Evolutionary conservation across 1,140 invertebrate species (phyloP).

Genomic region (Harpegnathos saltator): DNA sequence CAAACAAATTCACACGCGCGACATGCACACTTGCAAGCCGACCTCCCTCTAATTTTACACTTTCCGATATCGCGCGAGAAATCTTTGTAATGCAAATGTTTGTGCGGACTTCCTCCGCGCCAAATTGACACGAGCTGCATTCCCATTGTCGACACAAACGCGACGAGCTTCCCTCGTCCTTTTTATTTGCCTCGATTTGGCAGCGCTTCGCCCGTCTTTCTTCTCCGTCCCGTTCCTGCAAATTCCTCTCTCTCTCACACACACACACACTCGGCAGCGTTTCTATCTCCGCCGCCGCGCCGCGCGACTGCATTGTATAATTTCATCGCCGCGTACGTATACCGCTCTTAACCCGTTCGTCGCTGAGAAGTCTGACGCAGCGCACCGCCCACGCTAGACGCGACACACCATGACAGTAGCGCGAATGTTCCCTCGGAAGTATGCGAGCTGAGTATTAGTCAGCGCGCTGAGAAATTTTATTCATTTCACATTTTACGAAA

Average conservation of each 20-base stretch:
- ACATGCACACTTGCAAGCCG: neutral
- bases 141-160: neutral
- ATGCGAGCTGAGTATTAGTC: slow-evolving; percentile 24
- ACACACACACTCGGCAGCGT: slow-evolving; percentile 26
- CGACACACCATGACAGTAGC: slow-evolving; percentile 45
- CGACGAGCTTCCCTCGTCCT: neutral
- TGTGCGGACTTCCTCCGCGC: neutral
- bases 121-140: slow-evolving; percentile 10
- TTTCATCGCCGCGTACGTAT: slow-evolving; percentile 58
- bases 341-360: slow-evolving; percentile 42
- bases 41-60: neutral
- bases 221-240: slow-evolving; percentile 9
- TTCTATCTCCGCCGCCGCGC: slow-evolving; percentile 44
- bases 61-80: neutral
- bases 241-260: too few species aligned
- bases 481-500: slow-evolving; percentile 20
- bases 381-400: slow-evolving; percentile 35
- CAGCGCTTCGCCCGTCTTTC: slow-evolving; percentile 35
- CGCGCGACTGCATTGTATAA: slow-evolving; percentile 45
- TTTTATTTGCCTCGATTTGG: slow-evolving; percentile 40
- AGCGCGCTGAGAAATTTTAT: slow-evolving; percentile 31
- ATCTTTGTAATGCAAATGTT: slow-evolving; percentile 30
- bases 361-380: slow-evolving; percentile 47
- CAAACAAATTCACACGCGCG: slow-evolving; percentile 6
- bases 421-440: slow-evolving; percentile 34